Percentiles rank a stretch among this genome's conserved stretches.
phyloP scores from a whole-genome alignment of 2,797 vertebrate genomes.

The Anisognathus igniventris region DNA sequence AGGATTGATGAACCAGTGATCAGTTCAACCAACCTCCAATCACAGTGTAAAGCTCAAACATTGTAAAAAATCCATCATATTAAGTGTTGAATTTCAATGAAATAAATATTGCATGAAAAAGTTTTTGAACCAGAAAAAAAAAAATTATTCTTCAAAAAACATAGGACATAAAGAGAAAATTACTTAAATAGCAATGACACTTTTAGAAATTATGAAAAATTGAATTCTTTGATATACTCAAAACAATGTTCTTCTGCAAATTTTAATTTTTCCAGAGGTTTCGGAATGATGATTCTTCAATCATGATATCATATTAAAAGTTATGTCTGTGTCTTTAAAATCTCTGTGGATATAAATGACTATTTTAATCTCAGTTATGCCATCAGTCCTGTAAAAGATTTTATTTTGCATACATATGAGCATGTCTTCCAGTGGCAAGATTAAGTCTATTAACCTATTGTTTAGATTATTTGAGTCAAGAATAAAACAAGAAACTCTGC shows the following conservation, averaged over 20 bases:
- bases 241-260: background rate
- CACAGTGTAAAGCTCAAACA: background rate
- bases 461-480: background rate
- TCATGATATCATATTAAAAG: background rate
- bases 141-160: background rate
- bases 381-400: background rate
- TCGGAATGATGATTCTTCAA: background rate
- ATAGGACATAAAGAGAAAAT: background rate
- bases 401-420: background rate
- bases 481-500: background rate
- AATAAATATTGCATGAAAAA: background rate
- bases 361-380: background rate
- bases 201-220: background rate
- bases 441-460: background rate
- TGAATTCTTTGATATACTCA: accelerated
- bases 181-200: background rate
- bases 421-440: background rate
- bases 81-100: background rate
- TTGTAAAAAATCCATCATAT: background rate
- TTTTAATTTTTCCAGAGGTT: background rate
- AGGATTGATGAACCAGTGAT: background rate
- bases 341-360: background rate
- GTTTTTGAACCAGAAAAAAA: background rate
- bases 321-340: background rate
- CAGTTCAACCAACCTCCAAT: background rate